Base-by-base conservation (phyloP, 2,113 vertebrate genomes). In the Dasyurus viverrinus region DNA sequence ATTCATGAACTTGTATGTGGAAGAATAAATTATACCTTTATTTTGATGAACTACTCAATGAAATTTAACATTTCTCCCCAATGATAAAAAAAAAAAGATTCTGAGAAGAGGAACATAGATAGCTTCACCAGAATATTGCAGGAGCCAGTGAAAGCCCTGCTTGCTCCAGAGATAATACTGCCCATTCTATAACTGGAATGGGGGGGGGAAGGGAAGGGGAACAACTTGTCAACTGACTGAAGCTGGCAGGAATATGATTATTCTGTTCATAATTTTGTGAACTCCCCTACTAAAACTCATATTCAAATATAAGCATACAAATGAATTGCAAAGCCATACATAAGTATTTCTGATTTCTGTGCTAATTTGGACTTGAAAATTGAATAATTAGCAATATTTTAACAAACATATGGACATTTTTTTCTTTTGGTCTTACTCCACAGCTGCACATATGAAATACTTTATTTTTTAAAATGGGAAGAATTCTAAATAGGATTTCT, bases 231-330 rank as follows among this genome's bases (percentile, higher is more conserved):
- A 27, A 47, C 93, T 36, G 8, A 0, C 4, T 22, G 2, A 53
- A 24, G 25, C 52, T 19, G 89, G 1, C 0, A 42, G 68, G 53
- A 5, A 46, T n/a, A 42, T 5, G 84, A 89, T 4, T 27, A 50
- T 3, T 93, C 27, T 50, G 19, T 46, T 47, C 8, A 2, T 48
- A 26, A 9, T 50, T 30, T 94, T 54, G 94, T 92, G 19, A 84
- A 42, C 36, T 76, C 60, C 60, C 6, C 57, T 93, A 52, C 53
- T 94, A n/a, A 19, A 89, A 90, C 57, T 30, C 27, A 47, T 26
- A n/a, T 4, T 55, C 14, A 96, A 95, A 94, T 22, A 26, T 24
- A 91, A 91, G 93, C 89, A 84, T 8, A 94, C 12, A 94, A 54
- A 84, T 42, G 68, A 91, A 57, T 54, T 10, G 57, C 53, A 91